phyloP scores from a whole-genome alignment of 1,140 invertebrate species.

The Gerris buenoi region DNA sequence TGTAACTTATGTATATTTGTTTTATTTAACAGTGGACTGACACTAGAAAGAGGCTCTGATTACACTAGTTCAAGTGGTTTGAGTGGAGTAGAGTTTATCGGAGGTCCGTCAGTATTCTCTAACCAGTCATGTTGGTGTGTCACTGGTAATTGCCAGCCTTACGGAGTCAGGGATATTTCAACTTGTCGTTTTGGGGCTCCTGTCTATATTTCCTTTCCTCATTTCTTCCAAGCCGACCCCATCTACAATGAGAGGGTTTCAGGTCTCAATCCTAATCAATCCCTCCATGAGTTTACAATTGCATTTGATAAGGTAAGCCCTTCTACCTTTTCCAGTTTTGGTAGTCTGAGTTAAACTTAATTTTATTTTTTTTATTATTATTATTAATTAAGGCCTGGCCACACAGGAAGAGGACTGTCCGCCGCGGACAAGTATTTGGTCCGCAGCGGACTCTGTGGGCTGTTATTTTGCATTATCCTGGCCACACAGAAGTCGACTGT shows the following conservation, averaged over 20 bases:
- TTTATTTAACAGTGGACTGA: not conserved
- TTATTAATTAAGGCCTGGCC: too few relatives aligned
- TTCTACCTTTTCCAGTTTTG: too few relatives aligned
- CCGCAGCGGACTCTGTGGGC: too few relatives aligned
- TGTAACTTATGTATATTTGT: not conserved
- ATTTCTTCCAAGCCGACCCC: conserved; percentile 49
- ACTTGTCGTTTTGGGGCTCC: conserved; percentile 43
- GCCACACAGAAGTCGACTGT: too few relatives aligned
- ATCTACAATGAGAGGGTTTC: conserved; percentile 35
- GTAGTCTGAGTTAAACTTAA: too few relatives aligned
- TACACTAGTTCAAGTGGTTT: not conserved
- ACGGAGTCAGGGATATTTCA: conserved; percentile 32
- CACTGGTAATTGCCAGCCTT: conserved; percentile 33
- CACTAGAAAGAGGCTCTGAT: not conserved
- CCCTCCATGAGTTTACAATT: conserved; percentile 41
- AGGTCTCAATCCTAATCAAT: conserved; percentile 41
- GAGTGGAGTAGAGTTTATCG: conserved; percentile 22
- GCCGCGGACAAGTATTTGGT: too few relatives aligned
- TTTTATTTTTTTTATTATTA: too few relatives aligned
- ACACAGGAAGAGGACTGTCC: too few relatives aligned
- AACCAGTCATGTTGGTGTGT: conserved; percentile 44
- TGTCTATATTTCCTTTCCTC: conserved; percentile 50
- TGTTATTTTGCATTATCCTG: too few relatives aligned
- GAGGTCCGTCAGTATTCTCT: conserved; percentile 40
- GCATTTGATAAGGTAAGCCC: conserved; percentile 42